Conservation (phyloP, 2,113 vertebrate species). For the Montifringilla adamsi region DNA sequence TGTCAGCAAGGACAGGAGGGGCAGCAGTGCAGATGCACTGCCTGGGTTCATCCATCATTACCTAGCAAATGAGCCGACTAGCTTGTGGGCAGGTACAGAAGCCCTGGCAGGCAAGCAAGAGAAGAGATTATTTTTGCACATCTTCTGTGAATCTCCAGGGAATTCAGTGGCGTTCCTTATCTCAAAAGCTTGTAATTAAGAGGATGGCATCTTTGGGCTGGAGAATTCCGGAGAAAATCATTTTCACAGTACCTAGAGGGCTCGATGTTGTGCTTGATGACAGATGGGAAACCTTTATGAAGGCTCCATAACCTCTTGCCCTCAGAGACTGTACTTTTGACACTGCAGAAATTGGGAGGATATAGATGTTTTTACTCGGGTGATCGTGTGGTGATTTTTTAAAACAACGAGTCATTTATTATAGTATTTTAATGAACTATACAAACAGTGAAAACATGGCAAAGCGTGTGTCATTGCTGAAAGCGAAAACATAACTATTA, state of each 20-base stretch:
- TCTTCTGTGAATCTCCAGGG: slow-evolving; percentile 44
- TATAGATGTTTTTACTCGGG: slow-evolving; percentile 57
- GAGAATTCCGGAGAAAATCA: slow-evolving; percentile 52
- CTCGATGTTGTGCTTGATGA: slow-evolving; percentile 36
- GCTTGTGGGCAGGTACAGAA: slow-evolving; percentile 60
- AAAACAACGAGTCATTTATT: slow-evolving; percentile 22
- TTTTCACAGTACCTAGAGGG: slow-evolving; percentile 58
- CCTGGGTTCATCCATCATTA: slow-evolving; percentile 3
- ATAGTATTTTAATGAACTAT: slow-evolving; percentile 59
- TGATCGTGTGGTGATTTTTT: slow-evolving; percentile 49
- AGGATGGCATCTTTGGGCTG: slow-evolving; percentile 58
- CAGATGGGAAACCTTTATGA: slow-evolving; percentile 60
- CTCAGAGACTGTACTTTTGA: slow-evolving; percentile 58
- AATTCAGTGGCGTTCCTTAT: slow-evolving; percentile 56
- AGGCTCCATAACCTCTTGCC: slow-evolving; percentile 45
- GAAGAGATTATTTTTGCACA: slow-evolving; percentile 61
- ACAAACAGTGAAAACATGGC: slow-evolving; percentile 44
- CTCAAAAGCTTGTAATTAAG: slow-evolving; percentile 71
- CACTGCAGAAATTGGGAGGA: slow-evolving; percentile 24
- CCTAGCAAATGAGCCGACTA: slow-evolving; percentile 32
- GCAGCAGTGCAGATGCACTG: slow-evolving; percentile 2
- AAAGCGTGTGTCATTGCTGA: slow-evolving; percentile 55
- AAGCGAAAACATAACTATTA: slow-evolving; percentile 51
- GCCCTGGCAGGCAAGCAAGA: slow-evolving; percentile 49
- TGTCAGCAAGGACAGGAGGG: background rate